Evolutionary conservation across 2,113 vertebrate species (phyloP).

Genomic region (Amblyornis subalaris): DNA sequence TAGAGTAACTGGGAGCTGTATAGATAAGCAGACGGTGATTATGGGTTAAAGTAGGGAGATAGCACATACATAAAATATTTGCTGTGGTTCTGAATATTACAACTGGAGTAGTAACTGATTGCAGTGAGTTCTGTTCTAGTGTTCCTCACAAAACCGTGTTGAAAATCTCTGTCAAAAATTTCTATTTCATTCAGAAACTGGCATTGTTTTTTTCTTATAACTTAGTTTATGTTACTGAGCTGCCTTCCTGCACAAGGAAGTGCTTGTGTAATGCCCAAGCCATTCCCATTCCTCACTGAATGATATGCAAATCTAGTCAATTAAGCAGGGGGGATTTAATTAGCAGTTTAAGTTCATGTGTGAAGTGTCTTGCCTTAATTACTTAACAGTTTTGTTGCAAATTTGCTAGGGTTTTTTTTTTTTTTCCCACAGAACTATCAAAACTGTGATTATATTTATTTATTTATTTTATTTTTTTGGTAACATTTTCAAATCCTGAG

Average conservation of each 20-base stretch:
- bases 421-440: constrained; percentile 71
- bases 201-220: not conserved
- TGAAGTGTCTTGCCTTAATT: constrained; percentile 83
- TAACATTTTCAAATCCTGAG: constrained; percentile 47
- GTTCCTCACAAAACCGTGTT: not conserved
- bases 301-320: constrained; percentile 86
- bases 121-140: not conserved
- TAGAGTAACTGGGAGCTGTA: not conserved
- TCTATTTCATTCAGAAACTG: not conserved
- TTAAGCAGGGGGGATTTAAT: constrained; percentile 86
- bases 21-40: not conserved
- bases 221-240: not conserved
- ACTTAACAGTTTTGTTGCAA: constrained; percentile 84
- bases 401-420: constrained; percentile 74
- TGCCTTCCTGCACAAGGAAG: constrained; percentile 26
- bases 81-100: not conserved
- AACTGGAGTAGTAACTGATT: not conserved
- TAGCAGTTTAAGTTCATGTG: constrained; percentile 87
- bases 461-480: constrained; percentile 51
- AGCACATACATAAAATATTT: not conserved
- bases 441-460: constrained; percentile 75
- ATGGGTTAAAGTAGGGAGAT: not conserved
- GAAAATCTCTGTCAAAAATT: not conserved
- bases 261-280: constrained; percentile 52
- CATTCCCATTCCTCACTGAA: constrained; percentile 71